Evolutionary conservation across 2,797 vertebrate genomes (phyloP).

Genomic region (Thaleichthys pacificus): DNA sequence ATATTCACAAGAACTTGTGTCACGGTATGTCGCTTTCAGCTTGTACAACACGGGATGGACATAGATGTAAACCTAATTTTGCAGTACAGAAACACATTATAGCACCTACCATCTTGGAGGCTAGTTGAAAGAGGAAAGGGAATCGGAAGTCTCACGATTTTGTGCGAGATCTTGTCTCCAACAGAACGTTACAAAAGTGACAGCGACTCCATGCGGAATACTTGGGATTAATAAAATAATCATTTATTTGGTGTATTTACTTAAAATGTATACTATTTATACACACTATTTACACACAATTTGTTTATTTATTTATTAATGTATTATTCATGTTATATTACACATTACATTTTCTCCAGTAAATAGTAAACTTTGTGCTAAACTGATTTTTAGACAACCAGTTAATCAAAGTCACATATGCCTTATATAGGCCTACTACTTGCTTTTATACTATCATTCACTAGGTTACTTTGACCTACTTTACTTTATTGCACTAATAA

Average conservation of each 20-base stretch:
- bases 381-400: too few species aligned
- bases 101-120: constrained; percentile 79
- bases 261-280: neutral
- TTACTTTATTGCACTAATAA: too few species aligned
- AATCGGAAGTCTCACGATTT: constrained; percentile 67
- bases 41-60: constrained; percentile 50
- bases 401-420: too few species aligned
- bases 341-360: too few species aligned
- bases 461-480: too few species aligned
- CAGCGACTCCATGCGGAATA: constrained; percentile 49
- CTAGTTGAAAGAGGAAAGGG: constrained; percentile 71
- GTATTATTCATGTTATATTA: too few species aligned
- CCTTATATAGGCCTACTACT: too few species aligned
- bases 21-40: neutral
- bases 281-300: neutral
- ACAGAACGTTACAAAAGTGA: neutral
- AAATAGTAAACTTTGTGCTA: too few species aligned
- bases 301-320: too few species aligned
- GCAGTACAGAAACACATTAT: neutral
- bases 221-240: neutral
- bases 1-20: rapidly evolving
- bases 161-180: constrained; percentile 66
- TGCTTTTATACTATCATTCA: too few species aligned
- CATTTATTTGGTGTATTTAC: neutral
- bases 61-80: constrained; percentile 49